Conservation (phyloP, 2,797 vertebrate genomes). For the Chanos chanos region DNA sequence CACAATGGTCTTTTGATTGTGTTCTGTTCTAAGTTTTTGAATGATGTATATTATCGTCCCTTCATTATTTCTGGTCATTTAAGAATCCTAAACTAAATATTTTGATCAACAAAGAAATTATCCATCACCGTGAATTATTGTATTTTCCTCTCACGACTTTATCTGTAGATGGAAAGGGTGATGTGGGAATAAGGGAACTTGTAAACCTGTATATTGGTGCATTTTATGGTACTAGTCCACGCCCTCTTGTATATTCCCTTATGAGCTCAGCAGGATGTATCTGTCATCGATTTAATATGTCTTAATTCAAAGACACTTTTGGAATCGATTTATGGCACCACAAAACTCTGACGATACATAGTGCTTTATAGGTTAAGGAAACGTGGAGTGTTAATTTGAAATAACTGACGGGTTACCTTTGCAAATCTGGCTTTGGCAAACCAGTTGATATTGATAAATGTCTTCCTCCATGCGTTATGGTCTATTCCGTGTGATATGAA, state of each 20-base stretch:
- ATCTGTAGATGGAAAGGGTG: slow-evolving; percentile 40
- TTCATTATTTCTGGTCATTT: too few relatives aligned
- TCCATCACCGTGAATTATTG: not conserved
- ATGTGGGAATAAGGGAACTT: slow-evolving; percentile 41
- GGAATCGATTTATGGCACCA: slow-evolving; percentile 66
- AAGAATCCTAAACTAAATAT: not conserved
- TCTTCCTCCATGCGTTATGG: too few relatives aligned
- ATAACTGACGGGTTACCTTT: too few relatives aligned
- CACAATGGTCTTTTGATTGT: too few relatives aligned
- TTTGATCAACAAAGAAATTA: too few relatives aligned
- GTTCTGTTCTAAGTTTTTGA: too few relatives aligned
- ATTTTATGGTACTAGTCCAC: slow-evolving; percentile 49
- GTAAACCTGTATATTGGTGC: slow-evolving; percentile 49
- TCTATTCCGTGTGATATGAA: too few relatives aligned
- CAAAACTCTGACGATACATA: slow-evolving; percentile 4
- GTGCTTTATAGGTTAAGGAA: not conserved
- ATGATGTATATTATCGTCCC: too few relatives aligned
- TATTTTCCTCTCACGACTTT: slow-evolving; percentile 34
- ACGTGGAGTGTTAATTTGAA: not conserved
- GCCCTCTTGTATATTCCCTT: slow-evolving; percentile 61
- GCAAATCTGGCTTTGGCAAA: too few relatives aligned
- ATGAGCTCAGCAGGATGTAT: slow-evolving; percentile 75
- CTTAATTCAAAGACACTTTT: slow-evolving; percentile 77
- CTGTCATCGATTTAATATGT: slow-evolving; percentile 82
- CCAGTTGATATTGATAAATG: too few relatives aligned